Evolutionary conservation across 2,113 vertebrate species (phyloP), one percentile per base, ranked within the genome.

Genomic region (Gallinago jamesoni): DNA sequence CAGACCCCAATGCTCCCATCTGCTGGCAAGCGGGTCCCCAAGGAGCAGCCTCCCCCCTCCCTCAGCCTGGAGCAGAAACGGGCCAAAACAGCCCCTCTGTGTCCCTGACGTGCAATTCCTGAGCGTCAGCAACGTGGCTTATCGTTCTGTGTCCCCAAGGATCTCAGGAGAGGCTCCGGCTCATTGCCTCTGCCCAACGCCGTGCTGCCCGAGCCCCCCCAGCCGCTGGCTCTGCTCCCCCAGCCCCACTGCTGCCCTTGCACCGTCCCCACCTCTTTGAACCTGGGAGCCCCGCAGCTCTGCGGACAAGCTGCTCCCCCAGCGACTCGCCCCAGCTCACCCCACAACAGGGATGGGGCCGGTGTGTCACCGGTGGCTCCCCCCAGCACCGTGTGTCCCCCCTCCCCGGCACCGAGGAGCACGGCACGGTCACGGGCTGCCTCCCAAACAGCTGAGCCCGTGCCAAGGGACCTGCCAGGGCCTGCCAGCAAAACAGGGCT

Each of bases 171-270:
- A 67, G 33, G 37, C 91, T 20, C 3, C 1, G 1, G 47, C 48
- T 69, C 10, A 12, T 1, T 6, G 31, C 22, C 68, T 33, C 31
- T 90, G 75, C 63, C 50, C 5, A 14, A 2, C 0, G 0, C n/a
- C 1, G 1, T 0, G 3, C 35, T 50, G 50, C 25, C 9, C 0
- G 2, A 82, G 77, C 39, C 6, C 27, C 1, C 1, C 5, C 0
- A 2, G 43, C 23, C 25, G 39, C 23, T 8, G 10, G 57, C 37
- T 73, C 56, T 47, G 47, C 48, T 53, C 78, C 31, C 47, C 3
- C 1, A 53, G 62, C 45, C 45, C 25, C 3, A 0, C 8, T 60
- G 45, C 53, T 18, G 18, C 2, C 35, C 27, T 39, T 5, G 2
- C 17, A 6, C 28, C 2, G 0, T 14, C 27, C 22, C 43, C 2